Conservation (phyloP, 37 sponge, comb jelly and placozoan genomes). For the Geodia barretti region DNA sequence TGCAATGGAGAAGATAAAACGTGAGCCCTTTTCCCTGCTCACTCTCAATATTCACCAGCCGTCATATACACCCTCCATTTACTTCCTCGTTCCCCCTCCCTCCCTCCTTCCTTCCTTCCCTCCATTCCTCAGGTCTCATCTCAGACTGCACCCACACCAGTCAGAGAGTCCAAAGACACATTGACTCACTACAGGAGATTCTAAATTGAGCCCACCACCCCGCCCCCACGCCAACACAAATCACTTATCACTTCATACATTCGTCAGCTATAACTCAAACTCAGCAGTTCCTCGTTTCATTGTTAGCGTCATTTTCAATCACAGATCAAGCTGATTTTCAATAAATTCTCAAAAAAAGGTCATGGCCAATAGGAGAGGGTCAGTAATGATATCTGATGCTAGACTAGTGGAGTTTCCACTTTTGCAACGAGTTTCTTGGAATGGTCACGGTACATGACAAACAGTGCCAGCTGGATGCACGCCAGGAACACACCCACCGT, state of each 20-base stretch:
- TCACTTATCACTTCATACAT: not conserved
- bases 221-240: not conserved
- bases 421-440: constrained; percentile 35
- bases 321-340: not conserved
- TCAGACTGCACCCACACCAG: constrained; percentile 18
- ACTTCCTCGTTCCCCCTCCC: too few relatives aligned
- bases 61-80: too few relatives aligned
- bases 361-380: too few relatives aligned
- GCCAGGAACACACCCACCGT: constrained; percentile 50
- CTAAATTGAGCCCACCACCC: not conserved
- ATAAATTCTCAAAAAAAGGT: too few relatives aligned
- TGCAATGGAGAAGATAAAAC: not conserved
- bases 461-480: constrained; percentile 52
- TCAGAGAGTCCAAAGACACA: not conserved
- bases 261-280: not conserved
- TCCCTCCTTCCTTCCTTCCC: too few relatives aligned
- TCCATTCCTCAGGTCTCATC: constrained; percentile 23
- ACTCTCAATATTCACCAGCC: too few relatives aligned
- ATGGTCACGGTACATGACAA: constrained; percentile 34
- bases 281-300: not conserved
- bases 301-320: not conserved
- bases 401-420: constrained; percentile 34
- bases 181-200: not conserved
- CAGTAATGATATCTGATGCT: too few relatives aligned
- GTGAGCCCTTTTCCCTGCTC: not conserved